Base-by-base conservation (phyloP, 2,888 invertebrate species). In the Hofmannophila pseudospretella region DNA sequence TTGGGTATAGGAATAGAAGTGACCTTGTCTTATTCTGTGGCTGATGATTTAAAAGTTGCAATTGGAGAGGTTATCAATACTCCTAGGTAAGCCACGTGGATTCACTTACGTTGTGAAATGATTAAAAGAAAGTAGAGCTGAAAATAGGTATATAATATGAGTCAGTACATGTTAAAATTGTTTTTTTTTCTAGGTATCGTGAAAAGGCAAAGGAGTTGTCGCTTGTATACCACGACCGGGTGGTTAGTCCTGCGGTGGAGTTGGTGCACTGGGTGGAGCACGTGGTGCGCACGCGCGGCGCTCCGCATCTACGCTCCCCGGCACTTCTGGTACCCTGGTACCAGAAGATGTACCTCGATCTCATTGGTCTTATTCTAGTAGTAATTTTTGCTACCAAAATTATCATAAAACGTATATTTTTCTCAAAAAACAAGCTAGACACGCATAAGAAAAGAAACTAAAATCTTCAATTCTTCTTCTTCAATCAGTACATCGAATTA, bases 181-280 rank as follows among this genome's bases (percentile, higher is more conserved):
- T n/a, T n/a, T n/a, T n/a, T n/a, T n/a, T n/a, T n/a, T n/a, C n/a
- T n/a, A 73, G 73, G 4, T 71, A 67, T 38, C 20, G 40, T 1
- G 25, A 56, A 11, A 63, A 42, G 37, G 62, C 44, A 1, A 59
- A 62, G 36, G 53, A 67, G 27, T 34, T 66, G 0, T 69, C 69
- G 0, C 41, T 41, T 1, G 43, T 67, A 2, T 70, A 61, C 46
- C 72, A 70, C 36, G 55, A 73, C 31, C 81, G 91, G 1, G 89
- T 89, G 0, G 67, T 86, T 34, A 70, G 85, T 3, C 89, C 92
- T 0, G 67, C 90, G 32, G 87, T 88, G 10, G 88, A 89, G 7
- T 86, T 92, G 11, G 77, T 90, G 9, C 92, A 90, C 72, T 92
- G 92, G 92, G 86, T 91, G 23, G 91, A 92, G 61, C 90, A 92